phyloP scores from a whole-genome alignment of 2,113 vertebrate species.

The Leiothrix lutea region DNA sequence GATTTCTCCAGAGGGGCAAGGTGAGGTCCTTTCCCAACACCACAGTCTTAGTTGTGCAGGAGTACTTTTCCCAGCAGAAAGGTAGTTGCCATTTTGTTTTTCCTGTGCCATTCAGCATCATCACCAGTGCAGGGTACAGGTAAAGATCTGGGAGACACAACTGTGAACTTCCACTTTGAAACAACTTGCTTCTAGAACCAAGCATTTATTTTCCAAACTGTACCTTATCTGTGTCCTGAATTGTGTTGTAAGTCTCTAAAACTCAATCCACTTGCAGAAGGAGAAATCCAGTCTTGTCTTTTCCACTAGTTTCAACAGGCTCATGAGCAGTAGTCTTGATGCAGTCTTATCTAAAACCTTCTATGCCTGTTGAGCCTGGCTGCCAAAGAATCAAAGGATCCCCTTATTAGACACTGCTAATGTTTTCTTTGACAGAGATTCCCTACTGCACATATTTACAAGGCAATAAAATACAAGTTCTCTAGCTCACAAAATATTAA shows the following conservation, averaged over 20 bases:
- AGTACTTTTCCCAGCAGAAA: background rate
- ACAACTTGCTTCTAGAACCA: background rate
- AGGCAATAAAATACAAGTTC: background rate
- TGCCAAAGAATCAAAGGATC: background rate
- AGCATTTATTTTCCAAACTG: background rate
- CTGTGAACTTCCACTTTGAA: background rate
- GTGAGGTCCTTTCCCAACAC: background rate
- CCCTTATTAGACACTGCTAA: background rate
- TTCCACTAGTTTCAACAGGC: background rate
- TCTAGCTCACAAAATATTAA: background rate
- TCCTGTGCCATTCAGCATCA: background rate
- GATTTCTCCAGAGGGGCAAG: background rate
- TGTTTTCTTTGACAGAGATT: background rate
- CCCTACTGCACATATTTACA: background rate
- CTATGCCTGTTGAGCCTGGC: background rate
- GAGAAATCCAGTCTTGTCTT: background rate
- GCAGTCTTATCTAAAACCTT: background rate
- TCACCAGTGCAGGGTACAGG: background rate
- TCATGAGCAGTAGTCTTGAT: background rate
- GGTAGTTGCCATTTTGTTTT: background rate
- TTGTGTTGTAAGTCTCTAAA: background rate
- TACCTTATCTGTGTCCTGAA: background rate
- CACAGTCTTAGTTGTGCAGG: accelerated
- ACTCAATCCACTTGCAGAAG: background rate
- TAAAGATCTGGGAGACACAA: background rate